phyloP scores from a whole-genome alignment of 2,797 vertebrate genomes.

The Erethizon dorsatum region DNA sequence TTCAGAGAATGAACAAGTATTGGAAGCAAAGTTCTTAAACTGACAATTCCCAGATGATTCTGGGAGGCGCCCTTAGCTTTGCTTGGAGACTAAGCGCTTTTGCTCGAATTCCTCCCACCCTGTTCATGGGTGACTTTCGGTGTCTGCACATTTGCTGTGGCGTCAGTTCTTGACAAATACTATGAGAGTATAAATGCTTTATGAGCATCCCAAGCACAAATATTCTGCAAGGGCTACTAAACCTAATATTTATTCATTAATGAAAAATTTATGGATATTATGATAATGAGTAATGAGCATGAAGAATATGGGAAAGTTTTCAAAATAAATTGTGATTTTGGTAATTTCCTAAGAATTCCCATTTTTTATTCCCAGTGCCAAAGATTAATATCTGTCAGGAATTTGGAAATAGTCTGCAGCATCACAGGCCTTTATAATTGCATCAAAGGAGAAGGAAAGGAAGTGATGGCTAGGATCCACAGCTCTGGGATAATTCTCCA shows the following conservation, averaged over 20 bases:
- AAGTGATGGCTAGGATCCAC: not conserved
- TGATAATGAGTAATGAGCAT: not conserved
- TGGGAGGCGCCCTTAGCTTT: not conserved
- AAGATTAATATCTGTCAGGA: slow-evolving; percentile 5
- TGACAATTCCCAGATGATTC: not conserved
- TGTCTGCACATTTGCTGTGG: not conserved
- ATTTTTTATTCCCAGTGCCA: not conserved
- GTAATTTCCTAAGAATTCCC: not conserved
- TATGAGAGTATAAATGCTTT: not conserved
- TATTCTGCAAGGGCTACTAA: not conserved
- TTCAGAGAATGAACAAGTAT: not conserved
- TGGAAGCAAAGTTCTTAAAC: not conserved
- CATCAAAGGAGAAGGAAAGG: not conserved
- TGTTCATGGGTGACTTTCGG: not conserved
- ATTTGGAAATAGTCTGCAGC: not conserved
- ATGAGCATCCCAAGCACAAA: not conserved
- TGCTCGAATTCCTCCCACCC: not conserved
- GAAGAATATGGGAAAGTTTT: slow-evolving; percentile 7
- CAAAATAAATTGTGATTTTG: slow-evolving; percentile 28
- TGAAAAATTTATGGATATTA: not conserved
- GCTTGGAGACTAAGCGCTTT: not conserved
- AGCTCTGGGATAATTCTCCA: not conserved
- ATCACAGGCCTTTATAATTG: not conserved
- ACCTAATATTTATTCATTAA: not conserved
- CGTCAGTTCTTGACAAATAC: not conserved